Percentiles rank a stretch among this genome's conserved stretches.
Evolutionary conservation across 1,140 invertebrate species (phyloP).

Genomic region (Dinoponera quadriceps): DNA sequence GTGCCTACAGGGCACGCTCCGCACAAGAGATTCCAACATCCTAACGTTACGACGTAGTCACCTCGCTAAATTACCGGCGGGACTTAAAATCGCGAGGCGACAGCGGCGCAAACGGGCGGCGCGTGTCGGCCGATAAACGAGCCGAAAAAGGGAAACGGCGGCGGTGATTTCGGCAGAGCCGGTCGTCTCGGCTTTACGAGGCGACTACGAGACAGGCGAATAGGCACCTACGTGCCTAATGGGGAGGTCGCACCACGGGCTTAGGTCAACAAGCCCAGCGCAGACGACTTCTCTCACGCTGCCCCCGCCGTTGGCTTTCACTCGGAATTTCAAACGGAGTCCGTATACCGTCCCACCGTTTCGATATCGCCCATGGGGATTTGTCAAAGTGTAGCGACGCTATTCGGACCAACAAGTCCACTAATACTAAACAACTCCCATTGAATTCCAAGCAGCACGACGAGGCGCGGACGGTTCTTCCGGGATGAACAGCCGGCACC

Average conservation of each 20-base stretch:
- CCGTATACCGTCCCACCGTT: constrained; percentile 19
- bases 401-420: constrained; percentile 46
- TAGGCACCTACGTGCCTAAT: constrained; percentile 60
- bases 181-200: constrained; percentile 36
- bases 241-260: constrained; percentile 44
- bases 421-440: constrained; percentile 60
- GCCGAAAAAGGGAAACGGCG: not conserved
- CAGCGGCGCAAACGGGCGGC: not conserved
- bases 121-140: constrained; percentile 18
- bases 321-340: constrained; percentile 41
- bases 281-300: constrained; percentile 14
- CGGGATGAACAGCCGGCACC: constrained; percentile 10
- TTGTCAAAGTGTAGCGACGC: constrained; percentile 46
- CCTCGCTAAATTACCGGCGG: not conserved
- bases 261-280: constrained; percentile 58
- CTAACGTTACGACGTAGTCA: not conserved
- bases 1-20: too few relatives aligned
- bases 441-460: constrained; percentile 43
- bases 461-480: constrained; percentile 19
- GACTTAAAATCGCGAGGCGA: constrained; percentile 17
- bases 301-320: constrained; percentile 12
- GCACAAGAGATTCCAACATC: not conserved
- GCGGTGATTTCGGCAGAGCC: constrained; percentile 32
- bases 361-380: constrained; percentile 46
- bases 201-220: constrained; percentile 43